Percentiles rank a stretch among this genome's conserved stretches.
phyloP scores from a whole-genome alignment of 2,797 vertebrate species.

The Pelobates cultripes region DNA sequence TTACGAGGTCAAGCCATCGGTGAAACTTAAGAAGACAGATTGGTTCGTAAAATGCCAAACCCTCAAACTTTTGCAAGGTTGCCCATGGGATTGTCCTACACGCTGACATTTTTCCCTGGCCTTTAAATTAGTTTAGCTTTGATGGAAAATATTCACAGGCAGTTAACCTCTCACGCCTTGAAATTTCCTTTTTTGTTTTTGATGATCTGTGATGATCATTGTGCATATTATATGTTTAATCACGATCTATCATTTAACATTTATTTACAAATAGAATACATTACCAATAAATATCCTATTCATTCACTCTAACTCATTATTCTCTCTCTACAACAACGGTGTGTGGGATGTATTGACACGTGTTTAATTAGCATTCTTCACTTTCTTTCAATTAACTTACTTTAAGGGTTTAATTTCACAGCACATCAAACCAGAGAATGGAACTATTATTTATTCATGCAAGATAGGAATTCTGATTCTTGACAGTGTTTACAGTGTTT shows the following conservation, averaged over 20 bases:
- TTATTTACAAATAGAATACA: constrained; percentile 29
- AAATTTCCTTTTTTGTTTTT: neutral
- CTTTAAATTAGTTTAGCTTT: constrained; percentile 16
- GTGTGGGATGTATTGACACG: constrained; percentile 4
- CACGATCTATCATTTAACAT: constrained; percentile 25
- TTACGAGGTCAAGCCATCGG: neutral
- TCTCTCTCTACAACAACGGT: neutral
- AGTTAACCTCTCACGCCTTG: constrained; percentile 34
- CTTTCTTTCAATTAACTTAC: constrained; percentile 17
- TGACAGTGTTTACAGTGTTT: neutral
- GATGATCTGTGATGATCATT: constrained; percentile 15
- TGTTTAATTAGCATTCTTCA: constrained; percentile 11
- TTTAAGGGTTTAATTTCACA: constrained; percentile 36
- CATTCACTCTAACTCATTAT: neutral
- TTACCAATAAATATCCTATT: constrained; percentile 6
- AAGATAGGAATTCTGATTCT: neutral
- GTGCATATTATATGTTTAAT: constrained; percentile 13
- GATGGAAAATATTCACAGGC: constrained; percentile 32
- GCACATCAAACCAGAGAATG: constrained; percentile 10
- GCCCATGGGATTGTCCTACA: constrained; percentile 1
- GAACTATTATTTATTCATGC: constrained; percentile 13
- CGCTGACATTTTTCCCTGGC: constrained; percentile 36
- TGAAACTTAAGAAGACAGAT: constrained; percentile 29
- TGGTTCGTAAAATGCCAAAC: constrained; percentile 30
- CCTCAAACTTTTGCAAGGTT: constrained; percentile 6